Evolutionary conservation across 2,888 invertebrate genomes (phyloP), one percentile per base, ranked within the genome.

Genomic region (Coremacera marginata): DNA sequence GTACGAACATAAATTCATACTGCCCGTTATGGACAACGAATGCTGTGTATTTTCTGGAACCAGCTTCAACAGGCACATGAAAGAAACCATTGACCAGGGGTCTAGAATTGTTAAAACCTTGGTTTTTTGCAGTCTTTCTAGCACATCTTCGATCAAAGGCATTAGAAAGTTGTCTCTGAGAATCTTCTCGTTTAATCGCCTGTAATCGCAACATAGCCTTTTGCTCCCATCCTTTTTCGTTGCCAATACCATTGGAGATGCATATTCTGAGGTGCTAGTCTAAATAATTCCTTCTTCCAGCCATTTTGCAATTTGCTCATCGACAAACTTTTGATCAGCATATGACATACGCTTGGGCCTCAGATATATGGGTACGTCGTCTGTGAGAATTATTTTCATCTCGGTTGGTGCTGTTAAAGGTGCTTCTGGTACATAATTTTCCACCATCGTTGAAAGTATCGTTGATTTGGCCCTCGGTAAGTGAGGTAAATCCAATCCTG

Each of bases 181-280:
- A 8, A 78, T 75, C 25, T 76, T 76, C 11, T 27, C 71, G 22
- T 79, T 79, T 19, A 78, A 14, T 16, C 82, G n/a, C n/a, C n/a
- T n/a, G n/a, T n/a, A n/a, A n/a, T n/a, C n/a, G n/a, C n/a, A n/a
- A n/a, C n/a, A n/a, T n/a, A n/a, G n/a, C n/a, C n/a, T n/a, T n/a
- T n/a, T n/a, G n/a, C n/a, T n/a, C n/a, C n/a, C n/a, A n/a, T n/a
- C n/a, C n/a, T n/a, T n/a, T n/a, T n/a, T n/a, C n/a, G n/a, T n/a
- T n/a, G n/a, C n/a, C n/a, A n/a, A n/a, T n/a, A n/a, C n/a, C n/a
- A n/a, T n/a, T n/a, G n/a, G n/a, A n/a, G n/a, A n/a, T n/a, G n/a
- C n/a, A 72, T 84, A 88, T 14, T 86, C 84, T 1, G 86, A 86
- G 34, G 27, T 51, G 14, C 84, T 84, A 1, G 82, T 82, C 62